Conservation (phyloP, 2,113 vertebrate species). For the Miniopterus natalensis region DNA sequence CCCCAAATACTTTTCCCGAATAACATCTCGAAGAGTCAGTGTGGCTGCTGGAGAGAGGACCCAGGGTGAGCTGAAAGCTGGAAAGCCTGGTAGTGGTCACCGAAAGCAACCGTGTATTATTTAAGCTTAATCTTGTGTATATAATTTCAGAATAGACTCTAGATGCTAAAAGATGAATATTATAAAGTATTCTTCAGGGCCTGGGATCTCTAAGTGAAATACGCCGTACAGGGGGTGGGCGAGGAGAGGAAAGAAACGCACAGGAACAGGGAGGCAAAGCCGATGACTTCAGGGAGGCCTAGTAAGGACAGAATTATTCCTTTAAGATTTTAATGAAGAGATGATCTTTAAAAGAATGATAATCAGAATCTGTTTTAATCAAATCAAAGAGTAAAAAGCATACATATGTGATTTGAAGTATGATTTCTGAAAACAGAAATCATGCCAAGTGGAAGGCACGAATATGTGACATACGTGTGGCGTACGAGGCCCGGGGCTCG, state of each 20-base stretch:
- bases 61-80: neutral
- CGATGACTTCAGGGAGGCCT: neutral
- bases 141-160: neutral
- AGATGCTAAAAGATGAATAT: neutral
- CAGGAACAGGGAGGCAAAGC: neutral
- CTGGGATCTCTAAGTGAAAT: neutral
- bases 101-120: neutral
- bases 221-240: neutral
- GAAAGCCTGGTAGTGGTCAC: neutral
- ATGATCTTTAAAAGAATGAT: neutral
- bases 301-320: neutral
- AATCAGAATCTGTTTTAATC: neutral
- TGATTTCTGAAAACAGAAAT: slow-evolving; percentile 32
- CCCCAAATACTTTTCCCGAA: neutral
- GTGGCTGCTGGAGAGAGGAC: neutral
- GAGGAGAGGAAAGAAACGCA: neutral
- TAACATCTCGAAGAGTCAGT: neutral
- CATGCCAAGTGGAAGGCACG: neutral
- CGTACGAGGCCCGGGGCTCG: neutral
- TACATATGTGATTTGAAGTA: neutral
- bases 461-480: neutral
- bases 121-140: neutral
- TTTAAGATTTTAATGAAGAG: neutral
- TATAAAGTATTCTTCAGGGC: neutral
- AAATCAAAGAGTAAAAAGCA: neutral